These are phyloP conservation scores for Melanotaenia duboulayi DNA, from an alignment of 2,113 vertebrate species.

Conservation along the genomic window DNA sequence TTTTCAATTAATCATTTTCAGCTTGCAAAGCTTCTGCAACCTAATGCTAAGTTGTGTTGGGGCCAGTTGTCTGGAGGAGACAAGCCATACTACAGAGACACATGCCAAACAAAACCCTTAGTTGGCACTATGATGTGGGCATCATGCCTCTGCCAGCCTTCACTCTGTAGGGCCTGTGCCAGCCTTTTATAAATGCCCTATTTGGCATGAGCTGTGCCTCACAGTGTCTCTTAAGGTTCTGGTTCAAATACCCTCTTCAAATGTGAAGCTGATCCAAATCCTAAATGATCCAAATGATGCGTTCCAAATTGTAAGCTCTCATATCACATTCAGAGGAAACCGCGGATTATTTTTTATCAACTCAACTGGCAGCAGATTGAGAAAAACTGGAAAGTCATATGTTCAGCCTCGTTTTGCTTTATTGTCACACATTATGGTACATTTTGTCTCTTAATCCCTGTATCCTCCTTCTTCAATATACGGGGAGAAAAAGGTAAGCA, in stretches of 20 bases:
- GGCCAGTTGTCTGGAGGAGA: conserved; percentile 73
- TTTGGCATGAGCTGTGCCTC: conserved; percentile 78
- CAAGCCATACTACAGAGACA: conserved; percentile 71
- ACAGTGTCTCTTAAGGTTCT: conserved; percentile 80
- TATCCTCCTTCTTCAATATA: conserved; percentile 27
- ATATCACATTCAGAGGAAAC: conserved; percentile 76
- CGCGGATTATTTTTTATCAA: conserved; percentile 77
- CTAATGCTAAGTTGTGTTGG: conserved; percentile 71
- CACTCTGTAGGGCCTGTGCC: conserved; percentile 70
- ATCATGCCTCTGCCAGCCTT: conserved; percentile 77
- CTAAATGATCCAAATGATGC: conserved; percentile 78
- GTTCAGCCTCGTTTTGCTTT: conserved; percentile 61
- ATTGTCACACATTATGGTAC: conserved; percentile 57
- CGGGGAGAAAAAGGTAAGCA: conserved; percentile 41
- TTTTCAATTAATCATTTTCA: conserved; percentile 64
- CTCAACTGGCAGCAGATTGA: conserved; percentile 73
- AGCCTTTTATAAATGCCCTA: conserved; percentile 81
- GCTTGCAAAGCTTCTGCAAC: conserved; percentile 63
- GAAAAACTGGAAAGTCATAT: conserved; percentile 67
- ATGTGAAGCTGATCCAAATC: conserved; percentile 75
- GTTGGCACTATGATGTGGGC: conserved; percentile 75
- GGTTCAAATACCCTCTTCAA: conserved; percentile 79
- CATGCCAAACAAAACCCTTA: conserved; percentile 79
- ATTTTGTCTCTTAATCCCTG: conserved; percentile 67
- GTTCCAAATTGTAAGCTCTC: conserved; percentile 79